These are phyloP conservation scores for Spermophilus dauricus DNA, from an alignment of 2,113 vertebrate species.

Conservation along the genomic window DNA sequence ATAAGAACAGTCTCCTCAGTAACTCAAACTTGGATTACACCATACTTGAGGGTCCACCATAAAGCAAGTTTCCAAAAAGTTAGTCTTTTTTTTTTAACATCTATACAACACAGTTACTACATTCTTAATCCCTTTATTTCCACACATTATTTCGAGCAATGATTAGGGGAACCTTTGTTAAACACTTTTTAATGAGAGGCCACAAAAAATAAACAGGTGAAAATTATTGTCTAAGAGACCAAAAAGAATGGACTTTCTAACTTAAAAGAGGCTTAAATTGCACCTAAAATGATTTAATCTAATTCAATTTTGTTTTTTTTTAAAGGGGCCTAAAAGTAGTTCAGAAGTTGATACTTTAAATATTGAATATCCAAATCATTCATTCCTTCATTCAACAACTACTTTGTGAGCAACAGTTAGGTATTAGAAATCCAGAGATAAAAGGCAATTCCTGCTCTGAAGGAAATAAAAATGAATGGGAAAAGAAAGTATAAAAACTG, in stretches of 20 bases:
- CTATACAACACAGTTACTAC: background rate
- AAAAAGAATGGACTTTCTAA: slow-evolving; percentile 24
- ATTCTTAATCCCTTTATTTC: background rate
- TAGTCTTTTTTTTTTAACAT: background rate
- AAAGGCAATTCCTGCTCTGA: background rate
- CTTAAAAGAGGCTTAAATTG: background rate
- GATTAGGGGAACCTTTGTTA: slow-evolving; percentile 20
- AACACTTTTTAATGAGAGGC: background rate
- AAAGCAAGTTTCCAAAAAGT: background rate
- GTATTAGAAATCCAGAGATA: slow-evolving; percentile 10
- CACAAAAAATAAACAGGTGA: background rate
- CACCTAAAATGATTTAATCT: background rate
- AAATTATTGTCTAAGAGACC: background rate
- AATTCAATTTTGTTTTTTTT: background rate
- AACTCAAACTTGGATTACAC: background rate
- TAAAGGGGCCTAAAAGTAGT: background rate
- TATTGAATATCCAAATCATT: background rate
- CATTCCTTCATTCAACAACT: slow-evolving; percentile 12
- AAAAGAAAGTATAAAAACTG: background rate
- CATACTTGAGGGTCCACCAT: background rate
- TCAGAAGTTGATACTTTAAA: slow-evolving; percentile 26
- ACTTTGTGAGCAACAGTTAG: background rate
- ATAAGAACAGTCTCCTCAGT: slow-evolving; percentile 6
- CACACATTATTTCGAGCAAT: background rate
- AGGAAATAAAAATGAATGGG: background rate